These are phyloP conservation scores for honey bee (Apis mellifera) DNA, from an alignment of 1,140 invertebrate genomes.

Conservation along the genomic window DNA sequence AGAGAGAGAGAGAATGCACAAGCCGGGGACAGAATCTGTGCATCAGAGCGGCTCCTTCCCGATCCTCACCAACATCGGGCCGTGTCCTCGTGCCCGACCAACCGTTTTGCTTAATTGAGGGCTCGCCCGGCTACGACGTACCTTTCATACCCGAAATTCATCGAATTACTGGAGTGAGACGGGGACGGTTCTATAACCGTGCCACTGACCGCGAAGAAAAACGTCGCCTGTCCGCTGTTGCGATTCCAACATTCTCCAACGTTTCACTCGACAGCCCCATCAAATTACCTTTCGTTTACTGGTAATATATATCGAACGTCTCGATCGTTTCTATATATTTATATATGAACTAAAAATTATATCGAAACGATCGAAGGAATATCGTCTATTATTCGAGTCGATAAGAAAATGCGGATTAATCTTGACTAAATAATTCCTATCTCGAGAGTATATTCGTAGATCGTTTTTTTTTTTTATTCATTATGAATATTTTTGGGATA, in stretches of 20 bases:
- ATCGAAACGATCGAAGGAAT: too few species aligned
- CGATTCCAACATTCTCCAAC: not conserved
- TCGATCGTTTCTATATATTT: too few species aligned
- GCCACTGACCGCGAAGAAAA: not conserved
- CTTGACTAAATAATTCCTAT: too few species aligned
- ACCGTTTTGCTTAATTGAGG: conserved; percentile 54
- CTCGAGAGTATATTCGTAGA: too few species aligned
- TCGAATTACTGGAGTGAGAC: conserved; percentile 33
- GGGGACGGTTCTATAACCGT: not conserved
- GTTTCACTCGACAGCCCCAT: not conserved
- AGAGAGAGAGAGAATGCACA: not conserved
- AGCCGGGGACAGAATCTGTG: conserved; percentile 29
- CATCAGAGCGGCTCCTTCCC: conserved; percentile 23
- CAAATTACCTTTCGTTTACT: not conserved
- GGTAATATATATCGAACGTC: too few species aligned
- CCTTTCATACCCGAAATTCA: conserved; percentile 32
- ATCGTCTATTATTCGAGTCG: too few species aligned
- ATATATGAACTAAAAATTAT: not conserved
- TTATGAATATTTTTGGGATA: too few species aligned
- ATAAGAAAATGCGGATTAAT: too few species aligned
- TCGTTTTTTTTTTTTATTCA: too few species aligned
- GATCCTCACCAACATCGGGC: conserved; percentile 36
- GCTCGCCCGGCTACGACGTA: conserved; percentile 1
- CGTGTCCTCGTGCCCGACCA: conserved; percentile 24
- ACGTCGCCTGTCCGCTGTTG: not conserved